Evolutionary conservation across 2,888 invertebrate genomes (phyloP).

Genomic region (Ennomos quercinarius): DNA sequence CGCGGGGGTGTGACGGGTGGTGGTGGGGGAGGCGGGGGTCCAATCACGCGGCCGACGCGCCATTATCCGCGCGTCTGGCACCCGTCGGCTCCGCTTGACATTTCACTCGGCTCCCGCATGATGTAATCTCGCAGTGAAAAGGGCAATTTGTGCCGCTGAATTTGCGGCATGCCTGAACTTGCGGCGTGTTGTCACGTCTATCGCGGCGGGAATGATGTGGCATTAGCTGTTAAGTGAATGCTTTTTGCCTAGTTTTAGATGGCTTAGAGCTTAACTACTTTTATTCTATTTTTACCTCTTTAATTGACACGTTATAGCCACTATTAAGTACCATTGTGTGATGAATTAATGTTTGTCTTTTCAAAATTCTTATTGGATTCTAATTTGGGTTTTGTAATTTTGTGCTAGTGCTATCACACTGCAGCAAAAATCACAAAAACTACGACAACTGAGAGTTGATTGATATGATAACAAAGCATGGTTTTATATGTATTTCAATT

Average conservation of each 20-base stretch:
- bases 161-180: constrained; percentile 82
- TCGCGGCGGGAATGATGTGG: constrained; percentile 59
- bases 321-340: too few species aligned
- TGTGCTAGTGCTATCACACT: too few species aligned
- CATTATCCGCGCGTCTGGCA: constrained; percentile 85
- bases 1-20: constrained; percentile 60
- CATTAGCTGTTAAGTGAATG: constrained; percentile 46
- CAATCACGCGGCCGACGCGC: constrained; percentile 85
- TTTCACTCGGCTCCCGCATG: constrained; percentile 85
- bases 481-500: too few species aligned
- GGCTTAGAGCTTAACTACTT: constrained; percentile 39
- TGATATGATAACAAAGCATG: too few species aligned
- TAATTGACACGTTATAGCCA: too few species aligned
- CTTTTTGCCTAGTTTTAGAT: constrained; percentile 44
- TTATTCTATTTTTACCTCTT: constrained; percentile 22
- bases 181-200: constrained; percentile 80
- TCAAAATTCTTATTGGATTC: constrained; percentile 48
- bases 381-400: constrained; percentile 26
- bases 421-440: too few species aligned
- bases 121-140: constrained; percentile 86
- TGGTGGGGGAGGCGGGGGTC: constrained; percentile 68
- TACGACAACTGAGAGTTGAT: too few species aligned
- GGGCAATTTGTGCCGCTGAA: constrained; percentile 85
- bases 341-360: constrained; percentile 13
- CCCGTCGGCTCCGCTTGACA: constrained; percentile 85